phyloP scores from a whole-genome alignment of 1,140 invertebrate species.

The Globodera ellingtonae region DNA sequence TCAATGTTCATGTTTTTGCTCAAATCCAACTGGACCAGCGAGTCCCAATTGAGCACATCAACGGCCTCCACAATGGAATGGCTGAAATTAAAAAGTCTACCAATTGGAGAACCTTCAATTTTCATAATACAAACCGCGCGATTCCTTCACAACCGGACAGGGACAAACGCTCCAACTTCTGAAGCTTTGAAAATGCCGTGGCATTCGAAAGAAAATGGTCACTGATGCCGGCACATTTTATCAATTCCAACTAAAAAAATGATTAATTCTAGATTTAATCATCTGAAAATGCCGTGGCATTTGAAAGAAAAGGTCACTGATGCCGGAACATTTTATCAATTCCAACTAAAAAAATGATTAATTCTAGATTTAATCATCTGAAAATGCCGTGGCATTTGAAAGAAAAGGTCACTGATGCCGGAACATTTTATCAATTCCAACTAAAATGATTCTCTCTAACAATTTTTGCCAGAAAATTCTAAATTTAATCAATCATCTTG shows the following conservation, averaged over 20 bases:
- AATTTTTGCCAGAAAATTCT: too few relatives aligned
- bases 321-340: background rate
- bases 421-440: too few relatives aligned
- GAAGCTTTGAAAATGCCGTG: constrained; percentile 1
- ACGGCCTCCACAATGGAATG: constrained; percentile 10
- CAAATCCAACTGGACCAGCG: constrained; percentile 15
- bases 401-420: too few relatives aligned
- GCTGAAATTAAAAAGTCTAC: background rate
- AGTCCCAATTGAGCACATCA: background rate
- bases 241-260: constrained; percentile 15
- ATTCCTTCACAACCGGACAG: constrained; percentile 19
- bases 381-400: too few relatives aligned
- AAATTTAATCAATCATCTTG: too few relatives aligned
- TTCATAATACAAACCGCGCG: background rate
- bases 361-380: too few relatives aligned
- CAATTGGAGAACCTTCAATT: background rate
- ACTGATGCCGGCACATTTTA: constrained; percentile 15
- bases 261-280: background rate
- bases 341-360: constrained; percentile 9
- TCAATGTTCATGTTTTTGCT: constrained; percentile 27
- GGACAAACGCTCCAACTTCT: constrained; percentile 1
- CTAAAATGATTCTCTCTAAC: too few relatives aligned
- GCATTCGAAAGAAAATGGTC: background rate
- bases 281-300: too few relatives aligned
- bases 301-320: too few relatives aligned